phyloP scores from a whole-genome alignment of 2,797 vertebrate genomes.

The Astyanax mexicanus region DNA sequence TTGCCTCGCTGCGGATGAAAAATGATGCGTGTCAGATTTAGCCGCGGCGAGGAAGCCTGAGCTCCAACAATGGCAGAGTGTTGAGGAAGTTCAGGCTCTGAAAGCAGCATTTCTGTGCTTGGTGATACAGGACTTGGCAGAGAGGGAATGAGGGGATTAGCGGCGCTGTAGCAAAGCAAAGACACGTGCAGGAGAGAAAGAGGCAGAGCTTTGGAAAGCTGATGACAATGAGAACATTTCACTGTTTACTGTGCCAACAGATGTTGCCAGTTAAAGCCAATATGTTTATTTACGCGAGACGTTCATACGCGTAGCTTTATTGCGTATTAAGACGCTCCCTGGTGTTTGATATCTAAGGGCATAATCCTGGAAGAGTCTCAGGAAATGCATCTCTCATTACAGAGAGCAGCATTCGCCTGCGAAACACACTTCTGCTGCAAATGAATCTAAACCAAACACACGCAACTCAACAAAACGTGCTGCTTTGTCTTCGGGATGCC shows the following conservation, averaged over 20 bases:
- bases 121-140: slow-evolving; percentile 25
- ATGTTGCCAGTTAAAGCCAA: slow-evolving; percentile 31
- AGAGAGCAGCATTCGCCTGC: slow-evolving; percentile 26
- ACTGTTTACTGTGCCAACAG: slow-evolving; percentile 29
- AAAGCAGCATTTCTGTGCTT: slow-evolving; percentile 8
- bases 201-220: slow-evolving; percentile 7
- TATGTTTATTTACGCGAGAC: slow-evolving; percentile 12
- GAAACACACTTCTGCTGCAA: slow-evolving; percentile 34
- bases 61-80: slow-evolving; percentile 25
- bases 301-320: neutral
- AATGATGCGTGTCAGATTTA: slow-evolving; percentile 23
- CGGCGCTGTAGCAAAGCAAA: slow-evolving; percentile 1
- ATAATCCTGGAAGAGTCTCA: slow-evolving; percentile 2
- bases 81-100: slow-evolving; percentile 15
- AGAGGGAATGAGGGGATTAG: slow-evolving; percentile 24
- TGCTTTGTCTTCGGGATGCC: slow-evolving; percentile 34
- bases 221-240: slow-evolving; percentile 5
- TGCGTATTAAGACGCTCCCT: slow-evolving; percentile 10
- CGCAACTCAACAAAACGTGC: slow-evolving; percentile 43
- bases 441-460: slow-evolving; percentile 53
- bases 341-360: slow-evolving; percentile 2
- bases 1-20: slow-evolving; percentile 3
- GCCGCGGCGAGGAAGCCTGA: neutral
- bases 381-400: slow-evolving; percentile 27
- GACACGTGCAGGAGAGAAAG: slow-evolving; percentile 1